These are phyloP conservation scores for Cynoglossus semilaevis DNA, from an alignment of 2,113 vertebrate genomes.

Conservation along the genomic window DNA sequence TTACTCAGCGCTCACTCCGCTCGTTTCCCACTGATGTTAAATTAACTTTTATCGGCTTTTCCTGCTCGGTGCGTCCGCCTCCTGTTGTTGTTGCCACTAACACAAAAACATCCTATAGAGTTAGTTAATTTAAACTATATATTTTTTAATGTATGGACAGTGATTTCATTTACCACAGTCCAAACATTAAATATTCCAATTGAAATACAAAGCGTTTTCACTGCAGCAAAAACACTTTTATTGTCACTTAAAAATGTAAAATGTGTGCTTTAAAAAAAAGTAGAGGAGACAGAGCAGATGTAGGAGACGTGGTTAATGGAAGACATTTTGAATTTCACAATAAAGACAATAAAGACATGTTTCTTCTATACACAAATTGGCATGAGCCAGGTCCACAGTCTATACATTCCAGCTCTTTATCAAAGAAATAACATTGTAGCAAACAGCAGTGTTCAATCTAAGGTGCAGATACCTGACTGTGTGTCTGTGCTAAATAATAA, in stretches of 20 bases:
- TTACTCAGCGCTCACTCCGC: too few species aligned
- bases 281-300: background rate
- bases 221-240: conserved; percentile 44
- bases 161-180: too few species aligned
- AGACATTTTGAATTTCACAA: conserved; percentile 4
- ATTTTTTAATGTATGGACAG: too few species aligned
- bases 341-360: too few species aligned
- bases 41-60: too few species aligned
- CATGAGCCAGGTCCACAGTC: conserved; percentile 37
- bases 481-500: conserved; percentile 70
- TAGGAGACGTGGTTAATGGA: conserved; percentile 32
- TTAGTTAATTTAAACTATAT: too few species aligned
- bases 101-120: too few species aligned
- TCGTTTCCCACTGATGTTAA: too few species aligned
- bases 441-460: conserved; percentile 38
- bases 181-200: background rate
- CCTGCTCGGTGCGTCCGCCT: too few species aligned
- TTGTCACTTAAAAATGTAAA: conserved; percentile 54
- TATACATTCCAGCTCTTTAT: conserved; percentile 66
- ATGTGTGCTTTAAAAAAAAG: conserved; percentile 52
- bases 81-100: too few species aligned
- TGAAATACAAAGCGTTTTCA: background rate
- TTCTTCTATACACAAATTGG: conserved; percentile 21
- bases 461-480: conserved; percentile 49
- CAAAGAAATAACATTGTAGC: conserved; percentile 33